Base-by-base conservation (phyloP, 1,140 invertebrate genomes). In the Listronotus oregonensis region DNA sequence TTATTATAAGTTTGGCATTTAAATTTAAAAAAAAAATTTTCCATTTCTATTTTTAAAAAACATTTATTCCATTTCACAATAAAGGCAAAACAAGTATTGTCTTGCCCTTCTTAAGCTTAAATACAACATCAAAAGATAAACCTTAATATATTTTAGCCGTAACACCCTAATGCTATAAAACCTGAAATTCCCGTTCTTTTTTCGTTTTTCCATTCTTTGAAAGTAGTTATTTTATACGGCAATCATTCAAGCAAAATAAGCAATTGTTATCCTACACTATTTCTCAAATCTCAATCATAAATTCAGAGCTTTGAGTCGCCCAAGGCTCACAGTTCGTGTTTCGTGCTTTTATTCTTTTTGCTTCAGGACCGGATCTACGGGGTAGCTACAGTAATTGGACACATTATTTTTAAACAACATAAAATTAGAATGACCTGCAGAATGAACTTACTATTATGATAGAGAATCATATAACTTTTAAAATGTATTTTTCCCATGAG, bases 191-290 rank as follows among this genome's bases (percentile, higher is more conserved):
- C 17, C 37, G 50, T 52, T 52, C 40, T 52, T 32, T 55, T 54
- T 54, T 63, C 27, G n/a, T 44, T 56, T 64, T 56, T 55, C 52
- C 52, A 50, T 56, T 64, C 61, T 55, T 64, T 37, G 37, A 14
- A 64, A 64, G 61, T 59, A 59, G 55, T 59, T 59, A 59, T 58
- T 65, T 65, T 65, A 65, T 59, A 59, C 31, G 46, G 64, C 55
- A 65, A 65, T 59, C 64, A 65, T 65, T 65, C 64, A 65, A 59
- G 55, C 64, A 54, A 59, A 65, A 65, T 65, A 59, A 65, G 64
- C 64, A 59, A 65, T 59, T 65, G 64, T 65, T 65, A 65, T 65
- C 64, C 55, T 59, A 44, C 52, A 59, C 64, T 65, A 56, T 65
- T 65, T 65, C 64, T 55, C 64, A 65, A 59, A 65, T 65, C 64